A percentile compares a stretch with the other conserved stretches of the same genome.
These are phyloP conservation scores for Cygnus olor DNA, from an alignment of 2,797 vertebrate species.

Conservation along the genomic window DNA sequence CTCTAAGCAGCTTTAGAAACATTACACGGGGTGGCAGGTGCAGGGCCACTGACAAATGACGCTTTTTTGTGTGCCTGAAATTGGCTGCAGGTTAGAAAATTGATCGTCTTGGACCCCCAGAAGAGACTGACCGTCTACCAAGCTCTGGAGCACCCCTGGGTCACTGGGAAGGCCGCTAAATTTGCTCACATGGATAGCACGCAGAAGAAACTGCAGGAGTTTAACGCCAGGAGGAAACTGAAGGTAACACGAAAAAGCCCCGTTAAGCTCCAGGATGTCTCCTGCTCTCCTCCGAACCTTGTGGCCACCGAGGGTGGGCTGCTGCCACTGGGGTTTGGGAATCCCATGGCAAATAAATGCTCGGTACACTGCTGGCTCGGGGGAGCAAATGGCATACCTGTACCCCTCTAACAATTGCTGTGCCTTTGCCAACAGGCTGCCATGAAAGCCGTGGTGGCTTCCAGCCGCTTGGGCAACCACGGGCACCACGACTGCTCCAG, in stretches of 20 bases:
- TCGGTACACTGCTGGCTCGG: accelerated
- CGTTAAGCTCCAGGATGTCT: accelerated
- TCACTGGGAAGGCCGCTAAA: constrained; percentile 87
- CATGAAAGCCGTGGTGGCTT: constrained; percentile 91
- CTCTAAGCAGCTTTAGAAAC: background rate
- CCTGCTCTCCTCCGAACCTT: accelerated
- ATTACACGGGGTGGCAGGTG: background rate
- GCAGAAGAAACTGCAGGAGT: constrained; percentile 90
- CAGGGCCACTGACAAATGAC: background rate
- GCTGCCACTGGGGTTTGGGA: background rate
- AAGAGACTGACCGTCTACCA: constrained; percentile 85
- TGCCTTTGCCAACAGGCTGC: constrained; percentile 79
- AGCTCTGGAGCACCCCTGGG: constrained; percentile 89
- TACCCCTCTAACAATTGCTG: too few relatives aligned
- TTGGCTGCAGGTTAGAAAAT: constrained; percentile 82
- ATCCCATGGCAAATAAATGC: background rate
- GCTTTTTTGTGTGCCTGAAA: background rate
- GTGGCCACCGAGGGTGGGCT: accelerated
- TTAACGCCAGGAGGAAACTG: constrained; percentile 88
- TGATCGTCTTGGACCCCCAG: constrained; percentile 87
- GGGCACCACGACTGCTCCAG: constrained; percentile 82
- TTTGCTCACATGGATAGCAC: constrained; percentile 93
- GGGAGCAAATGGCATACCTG: background rate
- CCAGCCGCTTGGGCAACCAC: constrained; percentile 83
- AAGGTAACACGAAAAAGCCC: constrained; percentile 76